Percentiles rank a stretch among this genome's conserved stretches.
These are phyloP conservation scores for Hydrozoanthus gracilis DNA, from an alignment of 92 coral and sea anemone species.

Conservation along the genomic window DNA sequence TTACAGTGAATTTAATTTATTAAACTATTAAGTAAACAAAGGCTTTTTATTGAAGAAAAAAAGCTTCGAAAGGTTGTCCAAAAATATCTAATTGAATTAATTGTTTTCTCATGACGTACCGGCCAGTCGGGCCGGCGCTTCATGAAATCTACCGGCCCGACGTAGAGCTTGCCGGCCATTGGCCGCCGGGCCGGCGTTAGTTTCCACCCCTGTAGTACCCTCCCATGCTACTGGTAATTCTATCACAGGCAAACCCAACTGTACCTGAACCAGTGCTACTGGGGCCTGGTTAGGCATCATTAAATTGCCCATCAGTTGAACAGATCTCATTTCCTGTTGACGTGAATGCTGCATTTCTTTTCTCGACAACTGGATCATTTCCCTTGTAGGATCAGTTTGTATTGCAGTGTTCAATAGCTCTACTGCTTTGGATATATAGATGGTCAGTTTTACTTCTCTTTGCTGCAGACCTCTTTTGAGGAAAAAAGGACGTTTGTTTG, in stretches of 20 bases:
- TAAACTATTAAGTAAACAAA: no score
- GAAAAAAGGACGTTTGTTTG: constrained; percentile 16
- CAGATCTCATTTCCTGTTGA: constrained; percentile 26
- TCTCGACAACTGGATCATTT: constrained; percentile 10
- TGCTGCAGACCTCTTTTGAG: constrained; percentile 10
- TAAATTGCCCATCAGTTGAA: constrained; percentile 21
- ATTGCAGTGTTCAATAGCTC: constrained; percentile 12
- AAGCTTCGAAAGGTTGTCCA: no score
- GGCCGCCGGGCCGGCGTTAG: no score
- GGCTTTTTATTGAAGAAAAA: no score
- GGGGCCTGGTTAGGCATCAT: constrained; percentile 28
- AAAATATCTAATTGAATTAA: no score
- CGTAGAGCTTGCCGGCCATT: no score
- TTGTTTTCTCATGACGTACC: no score
- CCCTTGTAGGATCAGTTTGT: constrained; percentile 25
- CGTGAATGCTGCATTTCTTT: constrained; percentile 14
- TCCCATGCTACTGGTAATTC: constrained; percentile 4
- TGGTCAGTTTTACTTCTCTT: constrained; percentile 39
- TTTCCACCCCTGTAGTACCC: no score
- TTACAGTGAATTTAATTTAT: no score
- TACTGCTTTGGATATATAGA: constrained; percentile 30
- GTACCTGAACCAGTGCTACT: constrained; percentile 34
- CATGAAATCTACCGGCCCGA: no score
- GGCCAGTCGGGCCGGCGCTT: no score
- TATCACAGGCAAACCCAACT: constrained; percentile 19